Base-by-base conservation (phyloP, 2,888 invertebrate genomes). In the Venusia cambrica region DNA sequence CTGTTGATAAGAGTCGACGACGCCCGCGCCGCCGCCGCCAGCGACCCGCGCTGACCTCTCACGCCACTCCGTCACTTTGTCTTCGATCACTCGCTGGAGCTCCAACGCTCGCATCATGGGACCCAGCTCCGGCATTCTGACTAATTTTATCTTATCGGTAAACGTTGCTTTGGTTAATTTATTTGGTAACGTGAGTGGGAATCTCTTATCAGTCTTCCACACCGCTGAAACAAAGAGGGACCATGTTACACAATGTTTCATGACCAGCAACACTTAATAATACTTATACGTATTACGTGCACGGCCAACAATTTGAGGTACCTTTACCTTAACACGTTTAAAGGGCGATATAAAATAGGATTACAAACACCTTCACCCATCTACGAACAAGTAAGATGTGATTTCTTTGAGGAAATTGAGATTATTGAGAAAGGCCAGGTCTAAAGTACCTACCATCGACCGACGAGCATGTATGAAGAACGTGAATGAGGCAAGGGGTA, bases 21-120 rank as follows among this genome's bases (percentile, higher is more conserved):
- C 75, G 54, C 71, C 76, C 59, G 72, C 70, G 64, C 71, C 72
- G 56, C 71, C 76, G 59, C 71, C 70, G 64, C 71, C 72, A 55
- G 62, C 65, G 81, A 81, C 85, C 84, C 83, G 68, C 28, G 71
- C 75, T 73, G 85, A 85, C 84, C 87, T 85, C 65, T 84, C 84
- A 37, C 85, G 84, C 85, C 85, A 85, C 55, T 85, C 87, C 46
- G 80, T 62, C 71, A 85, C 85, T 81, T 84, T 85, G 77, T 83
- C 79, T 74, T 85, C 87, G 51, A 87, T 74, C 64, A 85, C 63
- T 53, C 79, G 75, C 63, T 87, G 87, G 64, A 87, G 55, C 62
- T 88, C 88, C 31, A 87, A 61, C 19, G 85, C 85, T 42, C 88
- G 79, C 87, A 85, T 87, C 68, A 87, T 79, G 24, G 85, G 74